Percentiles rank a stretch among this genome's conserved stretches.
Evolutionary conservation across 2,888 invertebrate species (phyloP).

Genomic region (Aspidapion aeneum): DNA sequence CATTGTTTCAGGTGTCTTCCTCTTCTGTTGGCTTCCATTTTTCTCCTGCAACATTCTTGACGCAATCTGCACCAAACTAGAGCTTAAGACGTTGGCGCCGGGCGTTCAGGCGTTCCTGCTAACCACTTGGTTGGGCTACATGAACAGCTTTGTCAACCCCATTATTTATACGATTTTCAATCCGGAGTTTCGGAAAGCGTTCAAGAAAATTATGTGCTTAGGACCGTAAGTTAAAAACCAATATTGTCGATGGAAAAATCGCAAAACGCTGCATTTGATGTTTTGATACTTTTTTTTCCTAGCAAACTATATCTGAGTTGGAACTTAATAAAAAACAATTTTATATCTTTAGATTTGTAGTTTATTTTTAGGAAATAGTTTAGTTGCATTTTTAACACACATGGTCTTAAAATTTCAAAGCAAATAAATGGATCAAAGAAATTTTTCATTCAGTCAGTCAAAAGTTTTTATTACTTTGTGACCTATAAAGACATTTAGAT

Average conservation of each 20-base stretch:
- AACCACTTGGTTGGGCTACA: conserved; percentile 98
- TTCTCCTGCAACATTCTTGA: conserved; percentile 98
- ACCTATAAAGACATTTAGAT: too few relatives aligned
- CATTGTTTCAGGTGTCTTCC: conserved; percentile 82
- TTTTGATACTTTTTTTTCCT: too few relatives aligned
- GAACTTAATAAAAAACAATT: too few relatives aligned
- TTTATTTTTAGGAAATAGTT: too few relatives aligned
- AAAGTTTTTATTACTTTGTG: too few relatives aligned
- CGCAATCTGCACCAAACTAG: conserved; percentile 89
- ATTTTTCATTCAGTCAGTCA: too few relatives aligned
- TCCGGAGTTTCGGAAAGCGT: conserved; percentile 97
- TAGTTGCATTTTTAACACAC: too few relatives aligned
- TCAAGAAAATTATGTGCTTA: conserved; percentile 85
- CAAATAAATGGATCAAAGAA: too few relatives aligned
- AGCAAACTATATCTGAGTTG: too few relatives aligned
- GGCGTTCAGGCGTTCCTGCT: conserved; percentile 88
- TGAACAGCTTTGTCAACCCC: conserved; percentile 92
- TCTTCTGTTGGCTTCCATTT: conserved; percentile 99
- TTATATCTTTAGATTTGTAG: too few relatives aligned
- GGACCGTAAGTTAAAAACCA: conserved; percentile 41
- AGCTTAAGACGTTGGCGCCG: conserved; percentile 68
- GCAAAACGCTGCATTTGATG: too few relatives aligned
- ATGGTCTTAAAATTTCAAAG: too few relatives aligned
- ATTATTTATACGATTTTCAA: conserved; percentile 95
- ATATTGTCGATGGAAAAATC: not conserved